Evolutionary conservation across 2,113 vertebrate species (phyloP), one percentile per base, ranked within the genome.

Genomic region (Apeltes quadracus): DNA sequence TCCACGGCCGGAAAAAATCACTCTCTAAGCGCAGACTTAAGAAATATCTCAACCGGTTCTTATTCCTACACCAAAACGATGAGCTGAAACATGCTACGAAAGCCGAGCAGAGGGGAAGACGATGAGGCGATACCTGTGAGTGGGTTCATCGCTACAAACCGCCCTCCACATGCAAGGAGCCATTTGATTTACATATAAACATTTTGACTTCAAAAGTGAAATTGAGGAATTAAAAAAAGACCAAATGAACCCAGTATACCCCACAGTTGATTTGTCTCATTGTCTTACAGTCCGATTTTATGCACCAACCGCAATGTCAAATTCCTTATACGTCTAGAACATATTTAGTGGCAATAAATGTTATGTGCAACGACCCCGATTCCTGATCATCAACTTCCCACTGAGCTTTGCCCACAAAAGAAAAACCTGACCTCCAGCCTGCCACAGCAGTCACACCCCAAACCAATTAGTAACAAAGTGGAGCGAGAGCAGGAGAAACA

Each of bases 381-480:
- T 59, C 18, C 43, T n/a, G 54, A 66, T 70, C 48, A 65, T 76
- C 58, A 72, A 56, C 62, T 27, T 80, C 75, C 72, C 44, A 38
- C 73, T 75, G 69, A 59, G 83, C 50, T 72, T 68, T 58, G 16
- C 38, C n/a, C 63, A 44, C 57, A 41, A 69, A 34, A 6, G 6
- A 72, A 78, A 61, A 78, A 61, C 48, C 67, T 76, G 44, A 79
- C 73, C 76, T 64, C 55, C 27, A 69, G 70, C 72, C 55, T 27
- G 9, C 2, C 39, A 63, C 71, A 71, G 27, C 39, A 57, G 70
- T 79, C 78, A 81, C 65, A 76, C 66, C 51, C 71, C 51, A 68
- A 57, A 69, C 81, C 76, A 90, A 90, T 88, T 92, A 87, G 65
- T 70, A 59, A 79, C 75, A 81, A 83, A 87, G 63, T 5, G 0